These are phyloP conservation scores for Tinamus guttatus DNA, from an alignment of 2,113 vertebrate genomes.

Conservation along the genomic window DNA sequence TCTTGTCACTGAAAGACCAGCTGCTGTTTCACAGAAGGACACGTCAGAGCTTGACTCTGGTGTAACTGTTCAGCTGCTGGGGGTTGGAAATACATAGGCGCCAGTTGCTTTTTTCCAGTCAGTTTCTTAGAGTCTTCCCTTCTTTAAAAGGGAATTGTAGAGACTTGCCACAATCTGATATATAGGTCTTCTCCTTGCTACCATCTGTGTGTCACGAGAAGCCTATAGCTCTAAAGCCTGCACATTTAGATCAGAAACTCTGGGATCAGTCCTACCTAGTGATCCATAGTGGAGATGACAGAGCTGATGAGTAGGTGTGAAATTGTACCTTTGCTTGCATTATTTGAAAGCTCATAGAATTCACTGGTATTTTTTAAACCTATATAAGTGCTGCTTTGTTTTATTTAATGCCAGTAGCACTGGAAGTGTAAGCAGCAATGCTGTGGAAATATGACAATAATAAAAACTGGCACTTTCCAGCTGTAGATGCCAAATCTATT, in stretches of 20 bases:
- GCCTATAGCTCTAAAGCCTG: not conserved
- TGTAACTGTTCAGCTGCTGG: not conserved
- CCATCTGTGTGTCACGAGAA: not conserved
- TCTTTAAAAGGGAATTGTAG: not conserved
- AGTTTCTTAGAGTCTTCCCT: not conserved
- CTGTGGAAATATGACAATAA: slow-evolving; percentile 56
- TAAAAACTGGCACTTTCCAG: slow-evolving; percentile 60
- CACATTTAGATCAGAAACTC: not conserved
- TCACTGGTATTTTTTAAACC: not conserved
- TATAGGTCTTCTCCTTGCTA: not conserved
- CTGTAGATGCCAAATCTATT: slow-evolving; percentile 67
- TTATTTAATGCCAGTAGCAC: slow-evolving; percentile 25
- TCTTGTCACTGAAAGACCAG: not conserved
- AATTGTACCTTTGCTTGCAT: not conserved
- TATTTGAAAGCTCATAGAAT: not conserved
- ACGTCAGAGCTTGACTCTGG: not conserved
- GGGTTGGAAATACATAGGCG: not conserved
- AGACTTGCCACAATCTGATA: not conserved
- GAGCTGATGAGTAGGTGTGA: not conserved
- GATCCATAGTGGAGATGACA: not conserved
- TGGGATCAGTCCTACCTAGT: not conserved
- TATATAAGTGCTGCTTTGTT: not conserved
- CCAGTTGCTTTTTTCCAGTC: not conserved
- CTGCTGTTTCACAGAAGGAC: not conserved
- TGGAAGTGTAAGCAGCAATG: slow-evolving; percentile 18